These are phyloP conservation scores for Mormyrus iriodes DNA, from an alignment of 2,113 vertebrate species.

Conservation along the genomic window DNA sequence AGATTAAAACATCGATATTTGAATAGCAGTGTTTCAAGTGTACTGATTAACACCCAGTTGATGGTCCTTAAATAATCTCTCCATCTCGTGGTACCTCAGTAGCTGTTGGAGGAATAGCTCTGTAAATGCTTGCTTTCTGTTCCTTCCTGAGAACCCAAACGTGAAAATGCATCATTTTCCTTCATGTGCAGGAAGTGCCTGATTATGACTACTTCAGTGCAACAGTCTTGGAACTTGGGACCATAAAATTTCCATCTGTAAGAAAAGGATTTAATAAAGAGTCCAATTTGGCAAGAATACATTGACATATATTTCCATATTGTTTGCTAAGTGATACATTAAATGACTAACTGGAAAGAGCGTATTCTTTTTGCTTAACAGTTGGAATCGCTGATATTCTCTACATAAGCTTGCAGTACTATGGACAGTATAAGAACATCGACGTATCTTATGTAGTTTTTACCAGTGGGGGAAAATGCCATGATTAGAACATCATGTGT, in stretches of 20 bases:
- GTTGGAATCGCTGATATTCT: not conserved
- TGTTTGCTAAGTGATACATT: not conserved
- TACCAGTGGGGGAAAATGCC: not conserved
- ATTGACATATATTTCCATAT: not conserved
- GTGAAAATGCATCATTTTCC: not conserved
- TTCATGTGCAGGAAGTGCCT: not conserved
- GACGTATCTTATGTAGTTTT: not conserved
- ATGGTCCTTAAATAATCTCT: not conserved
- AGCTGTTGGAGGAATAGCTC: not conserved
- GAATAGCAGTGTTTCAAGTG: not conserved
- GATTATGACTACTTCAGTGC: not conserved
- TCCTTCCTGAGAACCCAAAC: not conserved
- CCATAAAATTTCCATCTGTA: not conserved
- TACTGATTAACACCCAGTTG: not conserved
- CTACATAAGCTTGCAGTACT: not conserved
- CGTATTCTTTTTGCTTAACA: not conserved
- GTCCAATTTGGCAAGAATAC: not conserved
- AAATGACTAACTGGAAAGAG: not conserved
- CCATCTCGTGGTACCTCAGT: not conserved
- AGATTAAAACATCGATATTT: not conserved
- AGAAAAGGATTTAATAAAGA: not conserved
- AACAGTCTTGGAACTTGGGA: not conserved
- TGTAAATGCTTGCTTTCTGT: not conserved
- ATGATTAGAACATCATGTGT: not conserved
- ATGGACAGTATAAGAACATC: not conserved